These are phyloP conservation scores for Nylanderia fulva DNA, from an alignment of 1,140 invertebrate species.

Conservation along the genomic window DNA sequence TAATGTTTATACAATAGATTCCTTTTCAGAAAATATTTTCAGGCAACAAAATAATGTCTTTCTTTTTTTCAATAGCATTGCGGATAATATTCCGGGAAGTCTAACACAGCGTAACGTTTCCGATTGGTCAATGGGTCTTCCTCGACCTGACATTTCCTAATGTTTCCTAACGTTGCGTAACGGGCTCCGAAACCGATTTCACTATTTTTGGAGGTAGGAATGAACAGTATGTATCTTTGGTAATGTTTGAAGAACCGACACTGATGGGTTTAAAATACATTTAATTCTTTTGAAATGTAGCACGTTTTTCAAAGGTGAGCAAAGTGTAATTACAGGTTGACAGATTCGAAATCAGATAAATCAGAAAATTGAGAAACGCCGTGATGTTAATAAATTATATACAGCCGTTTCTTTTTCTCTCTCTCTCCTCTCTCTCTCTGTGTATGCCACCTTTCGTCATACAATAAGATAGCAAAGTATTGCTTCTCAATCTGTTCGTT, in stretches of 20 bases:
- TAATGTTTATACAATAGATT: not conserved
- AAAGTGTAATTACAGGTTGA: not conserved
- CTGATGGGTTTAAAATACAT: not conserved
- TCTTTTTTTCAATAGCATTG: not conserved
- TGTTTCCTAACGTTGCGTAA: conserved; percentile 61
- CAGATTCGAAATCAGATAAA: conserved; percentile 39
- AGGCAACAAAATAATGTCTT: not conserved
- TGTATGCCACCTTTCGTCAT: not conserved
- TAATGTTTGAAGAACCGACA: conserved; percentile 39
- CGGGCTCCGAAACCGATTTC: conserved; percentile 61
- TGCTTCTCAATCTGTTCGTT: conserved; percentile 14
- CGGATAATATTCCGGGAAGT: not conserved
- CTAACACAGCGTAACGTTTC: conserved; percentile 6
- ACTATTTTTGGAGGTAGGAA: conserved; percentile 49
- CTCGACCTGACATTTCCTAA: conserved; percentile 50
- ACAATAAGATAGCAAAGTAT: not conserved
- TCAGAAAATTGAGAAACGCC: conserved; percentile 11
- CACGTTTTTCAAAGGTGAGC: not conserved
- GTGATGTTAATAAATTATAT: conserved; percentile 4
- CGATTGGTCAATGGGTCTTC: conserved; percentile 63
- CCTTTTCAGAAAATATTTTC: not conserved
- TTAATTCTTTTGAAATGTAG: conserved; percentile 14
- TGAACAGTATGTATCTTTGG: conserved; percentile 54
- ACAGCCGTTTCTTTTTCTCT: not conserved
- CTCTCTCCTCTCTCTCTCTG: too few species aligned